phyloP scores from a whole-genome alignment of 2,888 invertebrate species.

The Cryptus viduatorius region DNA sequence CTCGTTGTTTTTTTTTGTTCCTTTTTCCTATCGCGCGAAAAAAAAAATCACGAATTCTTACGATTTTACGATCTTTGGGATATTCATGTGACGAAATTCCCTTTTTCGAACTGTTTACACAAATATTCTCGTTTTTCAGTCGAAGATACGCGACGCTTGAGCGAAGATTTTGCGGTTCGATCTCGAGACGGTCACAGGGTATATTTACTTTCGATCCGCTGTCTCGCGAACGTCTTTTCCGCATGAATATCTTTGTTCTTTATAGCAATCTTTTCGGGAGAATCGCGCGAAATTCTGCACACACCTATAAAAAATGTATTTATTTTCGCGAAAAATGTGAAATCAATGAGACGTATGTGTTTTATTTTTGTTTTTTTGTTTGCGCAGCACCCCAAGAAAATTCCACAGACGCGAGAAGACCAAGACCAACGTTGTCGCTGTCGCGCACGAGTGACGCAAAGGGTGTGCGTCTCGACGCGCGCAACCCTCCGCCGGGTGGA shows the following conservation, averaged over 20 bases:
- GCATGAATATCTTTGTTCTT: neutral
- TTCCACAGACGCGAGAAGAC: constrained; percentile 21
- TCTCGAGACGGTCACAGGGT: constrained; percentile 39
- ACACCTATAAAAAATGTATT: neutral
- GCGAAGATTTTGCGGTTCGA: neutral
- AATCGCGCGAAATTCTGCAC: neutral
- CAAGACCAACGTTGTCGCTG: constrained; percentile 70
- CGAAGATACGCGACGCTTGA: neutral
- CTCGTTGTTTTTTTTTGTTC: constrained; percentile 6
- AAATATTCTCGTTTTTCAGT: neutral
- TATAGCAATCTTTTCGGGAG: neutral
- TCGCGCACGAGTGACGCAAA: constrained; percentile 70
- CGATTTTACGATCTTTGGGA: neutral
- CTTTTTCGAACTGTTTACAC: neutral
- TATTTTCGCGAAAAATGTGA: neutral
- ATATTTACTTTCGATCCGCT: constrained; percentile 52
- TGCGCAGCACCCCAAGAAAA: constrained; percentile 21
- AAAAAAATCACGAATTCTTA: constrained; percentile 1
- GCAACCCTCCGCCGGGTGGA: constrained; percentile 76
- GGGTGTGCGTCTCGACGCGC: constrained; percentile 74
- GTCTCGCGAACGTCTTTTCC: constrained; percentile 14
- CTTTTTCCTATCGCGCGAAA: neutral
- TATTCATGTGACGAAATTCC: neutral
- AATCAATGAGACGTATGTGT: neutral
- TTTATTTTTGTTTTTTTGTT: constrained; percentile 16